These are phyloP conservation scores for Denticeps clupeoides DNA, from an alignment of 2,797 vertebrate species.

Conservation along the genomic window DNA sequence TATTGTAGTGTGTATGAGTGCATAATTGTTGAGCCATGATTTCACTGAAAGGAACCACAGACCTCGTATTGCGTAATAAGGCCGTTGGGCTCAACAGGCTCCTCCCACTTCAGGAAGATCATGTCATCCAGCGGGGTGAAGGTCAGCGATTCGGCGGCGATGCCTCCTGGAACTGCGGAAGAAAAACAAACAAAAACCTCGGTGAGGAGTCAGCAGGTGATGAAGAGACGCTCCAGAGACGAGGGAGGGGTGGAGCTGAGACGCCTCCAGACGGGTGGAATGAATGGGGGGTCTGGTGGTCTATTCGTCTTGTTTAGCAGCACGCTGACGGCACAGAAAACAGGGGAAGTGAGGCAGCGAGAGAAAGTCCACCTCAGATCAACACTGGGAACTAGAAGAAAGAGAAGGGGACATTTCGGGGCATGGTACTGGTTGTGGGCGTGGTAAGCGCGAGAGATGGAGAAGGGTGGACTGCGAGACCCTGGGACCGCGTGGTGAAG, in stretches of 20 bases:
- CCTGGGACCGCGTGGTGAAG: too few relatives aligned
- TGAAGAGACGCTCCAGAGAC: neutral
- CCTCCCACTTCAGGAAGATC: slow-evolving; percentile 80
- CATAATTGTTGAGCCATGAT: too few relatives aligned
- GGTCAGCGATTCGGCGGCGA: slow-evolving; percentile 67
- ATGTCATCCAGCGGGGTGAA: slow-evolving; percentile 72
- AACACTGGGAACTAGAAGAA: too few relatives aligned
- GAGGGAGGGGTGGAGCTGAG: too few relatives aligned
- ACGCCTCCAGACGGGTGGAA: neutral
- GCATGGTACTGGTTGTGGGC: too few relatives aligned
- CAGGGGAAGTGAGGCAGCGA: too few relatives aligned
- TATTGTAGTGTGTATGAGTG: too few relatives aligned
- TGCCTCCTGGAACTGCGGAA: slow-evolving; percentile 63
- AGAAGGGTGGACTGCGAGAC: too few relatives aligned
- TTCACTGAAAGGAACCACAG: too few relatives aligned
- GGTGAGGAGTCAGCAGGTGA: neutral
- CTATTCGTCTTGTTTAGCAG: slow-evolving; percentile 42
- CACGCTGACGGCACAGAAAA: slow-evolving; percentile 24
- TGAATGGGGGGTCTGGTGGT: slow-evolving; percentile 37
- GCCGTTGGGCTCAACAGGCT: slow-evolving; percentile 74
- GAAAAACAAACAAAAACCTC: slow-evolving; percentile 27
- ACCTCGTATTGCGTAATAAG: slow-evolving; percentile 80
- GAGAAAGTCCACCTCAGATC: too few relatives aligned
- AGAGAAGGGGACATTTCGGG: too few relatives aligned
- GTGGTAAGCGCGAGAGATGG: too few relatives aligned